Base-by-base conservation (phyloP, 2,888 invertebrate species). In the Punctoribates punctum region DNA sequence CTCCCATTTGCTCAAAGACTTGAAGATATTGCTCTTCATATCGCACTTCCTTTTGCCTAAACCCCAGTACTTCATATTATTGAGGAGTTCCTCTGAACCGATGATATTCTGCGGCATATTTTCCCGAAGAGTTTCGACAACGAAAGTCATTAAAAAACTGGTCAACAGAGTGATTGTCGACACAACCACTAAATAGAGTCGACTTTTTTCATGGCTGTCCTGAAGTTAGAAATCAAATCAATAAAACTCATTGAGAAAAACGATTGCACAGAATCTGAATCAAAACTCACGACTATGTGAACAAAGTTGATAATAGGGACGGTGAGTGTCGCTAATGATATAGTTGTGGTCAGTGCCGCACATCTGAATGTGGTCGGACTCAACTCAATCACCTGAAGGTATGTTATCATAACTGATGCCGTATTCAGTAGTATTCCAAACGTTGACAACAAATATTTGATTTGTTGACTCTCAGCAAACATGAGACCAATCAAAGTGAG, bases 1-100 rank as follows among this genome's bases (percentile, higher is more conserved):
- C 25, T 72, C 51, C 75, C 75, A 75, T 73, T 75, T 75, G 34
- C 75, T 75, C 46, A 75, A 38, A n/a, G 72, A 72, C 13, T 72
- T 34, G 34, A 75, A 75, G 1, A 75, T 34, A 48, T 75, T 73
- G 2, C 72, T 72, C 27, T 72, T 72, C 27, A 75, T n/a, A 25
- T 75, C 75, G 6, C 72, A 75, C 46, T 20, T 73, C 13, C 72
- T 72, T 46, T 75, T 75, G n/a, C 72, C 70, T 42, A 72, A 29
- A 73, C 27, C 54, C 75, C 75, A 75, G 46, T 60, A 75, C n/a
- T 38, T 54, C 54, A 75, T 51, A 20, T 20, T 27, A 38, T 72
- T 75, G 4, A 73, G 25, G 17, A 75, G 42, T 38, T 73, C 46
- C 34, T 75, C 73, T 11, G 75, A 25, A 8, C n/a, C 27, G 29